Evolutionary conservation across 2,888 invertebrate species (phyloP), one percentile per base, ranked within the genome.

Genomic region (Cynaeus angustus): DNA sequence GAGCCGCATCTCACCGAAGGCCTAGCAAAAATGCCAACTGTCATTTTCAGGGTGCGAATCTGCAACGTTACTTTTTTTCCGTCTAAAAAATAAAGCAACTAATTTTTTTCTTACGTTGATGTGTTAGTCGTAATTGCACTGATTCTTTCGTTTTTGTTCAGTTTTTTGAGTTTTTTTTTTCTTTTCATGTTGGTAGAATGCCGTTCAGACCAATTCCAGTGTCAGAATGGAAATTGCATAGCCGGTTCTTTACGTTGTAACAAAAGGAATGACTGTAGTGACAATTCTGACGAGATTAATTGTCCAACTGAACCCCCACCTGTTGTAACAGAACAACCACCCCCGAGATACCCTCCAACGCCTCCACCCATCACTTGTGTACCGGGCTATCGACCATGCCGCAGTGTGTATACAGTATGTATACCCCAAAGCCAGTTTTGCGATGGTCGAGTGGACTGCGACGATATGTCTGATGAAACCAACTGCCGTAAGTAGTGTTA

Each of bases 391-490:
- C 85, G 84, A 79, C 83, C 82, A 70, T 89, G 88, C 80, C 78
- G 80, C 74, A 85, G 81, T 74, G 75, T n/a, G n/a, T n/a, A n/a
- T n/a, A 79, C 38, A 85, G 87, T n/a, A 79, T 89, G 89, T 83
- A 84, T 88, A 74, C 83, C 84, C 46, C 74, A 66, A 9, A 71
- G 79, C 0, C 75, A 77, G 28, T 70, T 78, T 13, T 92, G 92
- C 85, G 89, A 93, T 85, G 88, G 88, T 56, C 85, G 85, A 67
- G 87, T 88, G 77, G 92, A 94, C 86, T 94, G 93, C 83, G 85
- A 76, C 69, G 94, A 94, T 87, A 87, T 89, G 82, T 91, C 92
- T 38, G 94, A 94, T 83, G 94, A 94, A 86, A 88, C 88, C 21
- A 78, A 81, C 67, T 87, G 86, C 77, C 79, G 85, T 85, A 81